Evolutionary conservation across 2,113 vertebrate species (phyloP), one percentile per base, ranked within the genome.

Genomic region (Recurvirostra avosetta): DNA sequence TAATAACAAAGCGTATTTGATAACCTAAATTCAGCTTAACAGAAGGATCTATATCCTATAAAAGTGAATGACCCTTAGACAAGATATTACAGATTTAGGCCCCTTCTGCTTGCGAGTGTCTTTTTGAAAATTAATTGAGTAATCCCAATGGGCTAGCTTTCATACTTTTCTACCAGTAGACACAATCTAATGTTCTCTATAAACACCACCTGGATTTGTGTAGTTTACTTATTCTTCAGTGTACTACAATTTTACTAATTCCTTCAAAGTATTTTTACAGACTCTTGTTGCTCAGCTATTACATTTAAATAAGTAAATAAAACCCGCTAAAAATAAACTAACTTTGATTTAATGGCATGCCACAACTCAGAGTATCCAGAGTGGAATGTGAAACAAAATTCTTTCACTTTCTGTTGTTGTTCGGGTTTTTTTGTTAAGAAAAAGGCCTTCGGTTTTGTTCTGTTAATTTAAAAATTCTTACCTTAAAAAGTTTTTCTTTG

Each of bases 301-400:
- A 66, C 1, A 2, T 82, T 94, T 82, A 95, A 82, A 67, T 50
- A 94, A 91, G 72, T 34, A 95, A 87, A 87, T 43, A 62, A 79
- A 79, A 41, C 16, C 20, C 36, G 47, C 92, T 94, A 96, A 97
- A 96, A 94, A 94, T 96, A 97, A 96, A 89, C 79, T 40, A 78
- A 21, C 65, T 89, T 84, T 55, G 79, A 84, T 92, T 93, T 92
- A 95, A 89, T 56, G 30, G 49, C 73, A 72, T 68, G 58, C 70
- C 45, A 89, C 87, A 85, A 82, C 58, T 85, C 68, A 56, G 62
- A 91, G 80, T 36, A 34, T 11, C 41, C 71, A 72, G 32, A 85
- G 27, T n/a, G 53, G 92, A 95, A 97, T 20, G 62, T 1, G 9
- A 78, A 92, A 93, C 45, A 59, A 68, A 87, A 78, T 79, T 82